Evolutionary conservation across 2,888 invertebrate species (phyloP), one percentile per base, ranked within the genome.

Genomic region (Rosalia funebris): DNA sequence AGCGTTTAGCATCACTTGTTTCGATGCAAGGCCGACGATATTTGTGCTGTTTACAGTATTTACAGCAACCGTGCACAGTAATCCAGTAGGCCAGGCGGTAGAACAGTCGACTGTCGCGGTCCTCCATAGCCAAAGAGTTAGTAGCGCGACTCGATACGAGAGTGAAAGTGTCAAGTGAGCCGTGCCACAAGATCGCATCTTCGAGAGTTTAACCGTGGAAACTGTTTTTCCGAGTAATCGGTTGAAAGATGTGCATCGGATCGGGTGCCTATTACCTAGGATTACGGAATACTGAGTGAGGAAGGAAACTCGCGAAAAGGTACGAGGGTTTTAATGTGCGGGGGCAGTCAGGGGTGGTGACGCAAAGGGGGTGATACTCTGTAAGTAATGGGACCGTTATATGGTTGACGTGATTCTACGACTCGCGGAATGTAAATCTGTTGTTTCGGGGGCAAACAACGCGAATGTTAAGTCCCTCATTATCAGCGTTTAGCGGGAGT

Each of bases 21-120:
- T 59, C 55, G 39, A 25, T 37, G 52, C 58, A 64, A 64, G 64
- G 64, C 57, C 60, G 58, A 37, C 55, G 37, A 41, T 58, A 58
- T 55, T 55, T 52, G 53, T 48, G 46, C 57, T 61, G 56, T 54
- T 56, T 57, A 46, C 57, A 31, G 34, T 42, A 36, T 60, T 57
- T 58, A 55, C 57, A 42, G 19, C 60, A 20, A 15, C n/a, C n/a
- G 14, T 50, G 20, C 20, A 20, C 50, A 53, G 42, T 42, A 53
- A 61, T 47, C 32, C 61, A 64, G 61, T 59, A 57, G 64, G 55
- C 61, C 57, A 52, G 32, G 32, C 42, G 42, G 41, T 53, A 37
- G 16, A 39, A 48, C 48, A 14, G 14, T 39, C 39, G 50, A 14
- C 20, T 39, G 37, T 20, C 39, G 37, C 50, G 25, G 10, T 25